Conservation (phyloP, 2,113 vertebrate genomes). For the Charina bottae region DNA sequence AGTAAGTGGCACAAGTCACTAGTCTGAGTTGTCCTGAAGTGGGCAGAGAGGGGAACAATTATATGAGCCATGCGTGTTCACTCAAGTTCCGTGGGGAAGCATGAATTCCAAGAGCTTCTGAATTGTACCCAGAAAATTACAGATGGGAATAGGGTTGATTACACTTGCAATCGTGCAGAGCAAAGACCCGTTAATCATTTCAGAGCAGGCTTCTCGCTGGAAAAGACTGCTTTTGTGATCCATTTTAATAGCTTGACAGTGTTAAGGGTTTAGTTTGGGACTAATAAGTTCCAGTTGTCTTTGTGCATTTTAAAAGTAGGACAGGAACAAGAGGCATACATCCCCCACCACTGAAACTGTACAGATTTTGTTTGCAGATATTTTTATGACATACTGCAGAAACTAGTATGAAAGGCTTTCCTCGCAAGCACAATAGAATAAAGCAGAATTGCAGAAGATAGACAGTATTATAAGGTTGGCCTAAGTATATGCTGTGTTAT, state of each 20-base stretch:
- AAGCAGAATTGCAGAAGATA: neutral
- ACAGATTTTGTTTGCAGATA: constrained; percentile 32
- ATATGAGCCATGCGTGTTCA: neutral
- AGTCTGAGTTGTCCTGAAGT: constrained; percentile 39
- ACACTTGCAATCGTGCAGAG: neutral
- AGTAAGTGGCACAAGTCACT: constrained; percentile 47
- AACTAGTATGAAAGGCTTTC: neutral
- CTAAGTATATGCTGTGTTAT: neutral
- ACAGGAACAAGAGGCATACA: constrained; percentile 18
- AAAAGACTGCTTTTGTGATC: neutral
- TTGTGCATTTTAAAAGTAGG: constrained; percentile 23
- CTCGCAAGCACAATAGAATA: neutral
- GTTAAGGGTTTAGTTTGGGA: constrained; percentile 41
- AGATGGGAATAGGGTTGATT: neutral
- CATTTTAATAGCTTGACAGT: constrained; percentile 16
- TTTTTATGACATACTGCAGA: constrained; percentile 32
- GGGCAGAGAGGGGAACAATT: neutral
- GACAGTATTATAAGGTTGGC: neutral
- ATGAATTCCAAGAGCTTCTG: constrained; percentile 26
- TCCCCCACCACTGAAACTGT: constrained; percentile 35
- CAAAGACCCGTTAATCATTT: constrained; percentile 29
- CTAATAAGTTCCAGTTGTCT: constrained; percentile 16
- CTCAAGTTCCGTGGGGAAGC: neutral
- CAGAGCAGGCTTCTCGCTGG: constrained; percentile 2
- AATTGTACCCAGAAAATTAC: constrained; percentile 18